Percentiles rank a stretch among this genome's conserved stretches.
These are phyloP conservation scores for Enoplolaimus lenunculus DNA, from an alignment of 2,888 invertebrate species.

Conservation along the genomic window DNA sequence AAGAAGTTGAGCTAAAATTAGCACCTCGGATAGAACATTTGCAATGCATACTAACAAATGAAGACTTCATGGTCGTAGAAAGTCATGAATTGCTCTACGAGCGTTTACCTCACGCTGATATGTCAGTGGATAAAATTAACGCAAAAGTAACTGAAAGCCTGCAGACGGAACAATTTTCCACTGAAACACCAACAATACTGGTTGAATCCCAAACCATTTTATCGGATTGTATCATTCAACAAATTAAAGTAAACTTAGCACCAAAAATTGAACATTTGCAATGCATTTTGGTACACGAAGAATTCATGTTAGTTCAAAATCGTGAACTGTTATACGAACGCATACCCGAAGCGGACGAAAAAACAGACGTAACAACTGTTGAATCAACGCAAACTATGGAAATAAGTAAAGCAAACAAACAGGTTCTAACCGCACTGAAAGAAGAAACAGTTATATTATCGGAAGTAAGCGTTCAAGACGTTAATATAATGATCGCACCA, in stretches of 20 bases:
- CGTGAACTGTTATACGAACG: not conserved
- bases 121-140: too few species aligned
- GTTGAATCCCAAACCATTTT: not conserved
- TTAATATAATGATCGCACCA: not conserved
- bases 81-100: too few species aligned
- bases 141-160: too few species aligned
- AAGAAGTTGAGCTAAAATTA: too few species aligned
- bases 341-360: too few species aligned
- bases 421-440: not conserved
- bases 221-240: not conserved
- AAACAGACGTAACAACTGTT: too few species aligned
- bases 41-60: too few species aligned
- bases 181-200: too few species aligned
- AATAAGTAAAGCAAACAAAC: not conserved
- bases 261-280: not conserved
- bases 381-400: not conserved
- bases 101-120: too few species aligned
- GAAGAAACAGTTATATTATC: not conserved
- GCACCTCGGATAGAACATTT: too few species aligned
- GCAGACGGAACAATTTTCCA: too few species aligned
- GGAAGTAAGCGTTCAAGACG: not conserved
- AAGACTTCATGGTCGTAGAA: too few species aligned
- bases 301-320: not conserved
- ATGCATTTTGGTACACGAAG: not conserved
- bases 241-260: not conserved